Base-by-base conservation (phyloP, 2,113 vertebrate species). In the Nothobranchius kuhntae region DNA sequence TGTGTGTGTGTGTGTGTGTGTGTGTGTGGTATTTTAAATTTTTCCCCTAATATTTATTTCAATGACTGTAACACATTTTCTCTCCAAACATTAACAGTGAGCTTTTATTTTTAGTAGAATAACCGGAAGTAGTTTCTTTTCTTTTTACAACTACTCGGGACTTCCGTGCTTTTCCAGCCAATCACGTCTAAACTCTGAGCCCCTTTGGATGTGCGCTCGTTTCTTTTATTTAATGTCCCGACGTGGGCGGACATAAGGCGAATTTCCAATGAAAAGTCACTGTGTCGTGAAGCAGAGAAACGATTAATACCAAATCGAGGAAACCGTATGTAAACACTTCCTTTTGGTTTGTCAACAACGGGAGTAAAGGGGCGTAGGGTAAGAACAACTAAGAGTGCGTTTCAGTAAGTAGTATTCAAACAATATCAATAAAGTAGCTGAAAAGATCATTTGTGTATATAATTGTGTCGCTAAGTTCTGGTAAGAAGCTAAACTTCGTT, bases 291-390 rank as follows among this genome's bases (percentile, higher is more conserved):
- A 2, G 5, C 2, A 36, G 12, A 3, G 6, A 50, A 65, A 65
- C 46, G n/a, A 12, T 14, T 3, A 8, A n/a, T 10, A 0, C 0
- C n/a, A 87, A 85, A 91, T 77, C 83, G 77, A 89, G n/a, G 7
- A 26, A 0, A 73, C 64, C 13, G 17, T 6, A 1, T 14, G n/a
- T 24, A 46, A 65, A 21, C 35, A 2, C 79, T 80, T 83, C 73
- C 77, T 74, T 52, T 57, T 21, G 62, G 54, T 69, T 21, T 78
- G 74, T 75, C 71, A 78, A 69, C 77, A 72, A 38, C 68, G 30
- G 63, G 40, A 53, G 65, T 69, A 45, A 55, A 73, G 24, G 15
- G 65, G 7, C 54, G 72, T 21, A 21, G 21, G 21, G 60, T 68
- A 53, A 73, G 56, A 38, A 30, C 47, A 66, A 55, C 0, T 59